Evolutionary conservation across 2,888 invertebrate genomes (phyloP).

Genomic region (Mycalesis mineus): DNA sequence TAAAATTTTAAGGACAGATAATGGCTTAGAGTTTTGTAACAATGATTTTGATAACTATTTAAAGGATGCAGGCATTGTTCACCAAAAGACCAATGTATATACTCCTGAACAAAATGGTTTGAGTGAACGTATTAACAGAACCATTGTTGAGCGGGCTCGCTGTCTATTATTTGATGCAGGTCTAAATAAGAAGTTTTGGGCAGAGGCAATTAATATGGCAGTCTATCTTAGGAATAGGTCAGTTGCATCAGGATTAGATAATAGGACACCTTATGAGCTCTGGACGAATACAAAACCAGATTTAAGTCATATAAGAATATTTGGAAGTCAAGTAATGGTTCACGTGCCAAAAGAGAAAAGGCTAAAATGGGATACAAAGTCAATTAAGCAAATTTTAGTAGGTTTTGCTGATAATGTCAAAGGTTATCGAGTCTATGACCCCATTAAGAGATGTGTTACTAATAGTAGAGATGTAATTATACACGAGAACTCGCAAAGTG

Average conservation of each 20-base stretch:
- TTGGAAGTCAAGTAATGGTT: conserved; percentile 17
- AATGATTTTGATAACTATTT: too few species aligned
- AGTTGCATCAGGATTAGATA: not conserved
- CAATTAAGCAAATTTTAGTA: not conserved
- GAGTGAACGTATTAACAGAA: not conserved
- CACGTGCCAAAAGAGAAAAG: conserved; percentile 26
- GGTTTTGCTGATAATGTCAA: conserved; percentile 10
- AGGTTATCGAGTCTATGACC: conserved; percentile 8
- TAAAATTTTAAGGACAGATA: too few species aligned
- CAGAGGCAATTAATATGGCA: not conserved
- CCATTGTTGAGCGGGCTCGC: not conserved
- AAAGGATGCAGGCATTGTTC: not conserved
- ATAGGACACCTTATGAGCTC: not conserved
- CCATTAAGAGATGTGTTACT: not conserved
- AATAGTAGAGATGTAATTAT: conserved; percentile 7
- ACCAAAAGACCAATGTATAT: not conserved
- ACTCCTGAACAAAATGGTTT: not conserved
- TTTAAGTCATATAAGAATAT: not conserved
- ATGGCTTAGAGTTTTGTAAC: too few species aligned
- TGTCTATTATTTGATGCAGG: not conserved
- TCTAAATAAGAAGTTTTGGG: not conserved
- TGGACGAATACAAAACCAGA: not conserved
- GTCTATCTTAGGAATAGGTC: not conserved
- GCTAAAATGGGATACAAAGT: conserved; percentile 15
- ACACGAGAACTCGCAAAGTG: too few species aligned